These are phyloP conservation scores for Leucoma salicis DNA, from an alignment of 2,888 invertebrate genomes.

Conservation along the genomic window DNA sequence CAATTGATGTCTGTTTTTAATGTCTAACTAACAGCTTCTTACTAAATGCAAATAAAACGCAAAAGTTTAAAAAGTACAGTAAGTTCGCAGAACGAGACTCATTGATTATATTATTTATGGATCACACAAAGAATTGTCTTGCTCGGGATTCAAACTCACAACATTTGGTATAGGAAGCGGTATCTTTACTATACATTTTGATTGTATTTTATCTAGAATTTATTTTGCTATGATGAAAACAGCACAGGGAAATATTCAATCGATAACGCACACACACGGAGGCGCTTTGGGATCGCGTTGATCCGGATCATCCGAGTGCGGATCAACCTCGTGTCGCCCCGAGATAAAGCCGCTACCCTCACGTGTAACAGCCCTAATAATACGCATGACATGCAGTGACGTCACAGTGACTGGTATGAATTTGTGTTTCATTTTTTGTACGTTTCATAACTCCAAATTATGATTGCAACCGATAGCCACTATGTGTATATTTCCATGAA, in stretches of 20 bases:
- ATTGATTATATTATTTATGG: too few relatives aligned
- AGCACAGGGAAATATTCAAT: constrained; percentile 34
- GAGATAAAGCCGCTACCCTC: constrained; percentile 70
- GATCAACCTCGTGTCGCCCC: constrained; percentile 76
- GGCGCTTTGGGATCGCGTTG: constrained; percentile 55
- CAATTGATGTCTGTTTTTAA: too few relatives aligned
- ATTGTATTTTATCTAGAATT: neutral
- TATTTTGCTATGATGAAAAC: constrained; percentile 10
- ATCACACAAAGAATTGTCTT: too few relatives aligned
- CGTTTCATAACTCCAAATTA: neutral
- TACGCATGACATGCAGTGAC: constrained; percentile 22
- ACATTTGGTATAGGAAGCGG: too few relatives aligned
- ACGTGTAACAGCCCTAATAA: constrained; percentile 38
- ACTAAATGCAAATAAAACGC: too few relatives aligned
- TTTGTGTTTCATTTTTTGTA: constrained; percentile 6
- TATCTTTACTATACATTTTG: neutral
- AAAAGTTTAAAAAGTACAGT: too few relatives aligned
- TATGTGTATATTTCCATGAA: neutral
- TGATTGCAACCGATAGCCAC: neutral
- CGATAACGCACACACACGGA: constrained; percentile 49
- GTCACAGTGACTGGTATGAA: constrained; percentile 17
- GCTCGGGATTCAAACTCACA: too few relatives aligned
- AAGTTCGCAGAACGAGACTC: too few relatives aligned
- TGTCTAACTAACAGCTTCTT: too few relatives aligned
- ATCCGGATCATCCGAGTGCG: constrained; percentile 74